Evolutionary conservation across 2,113 vertebrate species (phyloP).

Genomic region (Catharus fuscescens): DNA sequence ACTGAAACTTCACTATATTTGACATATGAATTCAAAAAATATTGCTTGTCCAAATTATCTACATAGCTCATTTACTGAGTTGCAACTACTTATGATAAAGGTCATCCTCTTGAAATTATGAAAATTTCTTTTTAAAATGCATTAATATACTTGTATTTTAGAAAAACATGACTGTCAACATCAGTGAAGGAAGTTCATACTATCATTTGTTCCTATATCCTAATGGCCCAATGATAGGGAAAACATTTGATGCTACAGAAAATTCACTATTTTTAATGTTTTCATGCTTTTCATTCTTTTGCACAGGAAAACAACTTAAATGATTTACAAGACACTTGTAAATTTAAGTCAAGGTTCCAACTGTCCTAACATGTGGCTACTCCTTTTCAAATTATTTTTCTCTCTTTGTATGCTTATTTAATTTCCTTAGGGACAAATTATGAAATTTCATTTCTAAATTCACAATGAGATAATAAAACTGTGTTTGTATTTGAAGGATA

Average conservation of each 20-base stretch:
- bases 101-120: background rate
- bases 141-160: background rate
- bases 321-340: background rate
- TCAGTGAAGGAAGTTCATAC: background rate
- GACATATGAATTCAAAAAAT: background rate
- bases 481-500: slow-evolving; percentile 5
- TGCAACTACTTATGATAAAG: background rate
- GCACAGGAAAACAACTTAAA: background rate
- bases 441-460: background rate
- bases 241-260: background rate
- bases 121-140: background rate
- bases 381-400: background rate
- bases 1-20: background rate
- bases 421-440: background rate
- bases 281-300: background rate
- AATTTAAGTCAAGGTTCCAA: background rate
- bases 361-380: background rate
- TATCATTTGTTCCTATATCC: background rate
- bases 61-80: background rate
- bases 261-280: background rate
- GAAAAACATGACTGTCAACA: background rate
- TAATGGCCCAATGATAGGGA: background rate
- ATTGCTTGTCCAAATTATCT: background rate
- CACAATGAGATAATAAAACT: background rate
- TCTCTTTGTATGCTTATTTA: background rate